Evolutionary conservation across 2,113 vertebrate genomes (phyloP).

Genomic region (Myiopsitta monachus): DNA sequence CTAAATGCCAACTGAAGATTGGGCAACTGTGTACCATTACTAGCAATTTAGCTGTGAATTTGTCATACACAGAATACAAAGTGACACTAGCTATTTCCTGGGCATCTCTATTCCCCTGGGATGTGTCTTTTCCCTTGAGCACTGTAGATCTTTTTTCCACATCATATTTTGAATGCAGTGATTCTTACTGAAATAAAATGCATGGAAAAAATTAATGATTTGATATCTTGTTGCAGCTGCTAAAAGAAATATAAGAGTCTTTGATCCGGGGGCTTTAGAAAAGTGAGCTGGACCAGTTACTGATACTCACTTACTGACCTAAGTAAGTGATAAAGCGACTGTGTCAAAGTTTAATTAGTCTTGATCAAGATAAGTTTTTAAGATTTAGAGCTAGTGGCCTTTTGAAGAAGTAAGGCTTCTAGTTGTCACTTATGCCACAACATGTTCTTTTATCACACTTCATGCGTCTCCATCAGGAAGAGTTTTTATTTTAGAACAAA

Average conservation of each 20-base stretch:
- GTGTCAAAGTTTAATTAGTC: slow-evolving; percentile 59
- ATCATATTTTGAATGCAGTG: background rate
- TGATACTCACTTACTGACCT: slow-evolving; percentile 44
- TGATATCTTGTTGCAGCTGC: slow-evolving; percentile 1
- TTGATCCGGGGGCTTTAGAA: slow-evolving; percentile 57
- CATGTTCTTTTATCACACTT: slow-evolving; percentile 41
- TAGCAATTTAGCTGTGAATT: background rate
- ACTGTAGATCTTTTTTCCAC: background rate
- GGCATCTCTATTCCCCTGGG: background rate
- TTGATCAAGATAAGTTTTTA: slow-evolving; percentile 53
- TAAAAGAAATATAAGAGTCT: slow-evolving; percentile 27
- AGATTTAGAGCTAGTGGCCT: slow-evolving; percentile 34
- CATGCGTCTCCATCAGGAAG: background rate
- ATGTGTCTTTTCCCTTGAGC: background rate
- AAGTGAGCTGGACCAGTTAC: slow-evolving; percentile 26
- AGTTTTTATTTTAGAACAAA: slow-evolving; percentile 41
- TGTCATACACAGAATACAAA: background rate
- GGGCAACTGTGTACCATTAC: background rate
- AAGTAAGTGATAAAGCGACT: slow-evolving; percentile 29
- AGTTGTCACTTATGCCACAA: slow-evolving; percentile 39
- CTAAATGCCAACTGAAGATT: background rate
- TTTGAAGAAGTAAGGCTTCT: slow-evolving; percentile 51
- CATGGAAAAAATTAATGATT: slow-evolving; percentile 12
- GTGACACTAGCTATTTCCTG: background rate
- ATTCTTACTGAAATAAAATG: slow-evolving; percentile 15